phyloP scores from a whole-genome alignment of 2,797 vertebrate genomes.

The Steatocranus sp. region DNA sequence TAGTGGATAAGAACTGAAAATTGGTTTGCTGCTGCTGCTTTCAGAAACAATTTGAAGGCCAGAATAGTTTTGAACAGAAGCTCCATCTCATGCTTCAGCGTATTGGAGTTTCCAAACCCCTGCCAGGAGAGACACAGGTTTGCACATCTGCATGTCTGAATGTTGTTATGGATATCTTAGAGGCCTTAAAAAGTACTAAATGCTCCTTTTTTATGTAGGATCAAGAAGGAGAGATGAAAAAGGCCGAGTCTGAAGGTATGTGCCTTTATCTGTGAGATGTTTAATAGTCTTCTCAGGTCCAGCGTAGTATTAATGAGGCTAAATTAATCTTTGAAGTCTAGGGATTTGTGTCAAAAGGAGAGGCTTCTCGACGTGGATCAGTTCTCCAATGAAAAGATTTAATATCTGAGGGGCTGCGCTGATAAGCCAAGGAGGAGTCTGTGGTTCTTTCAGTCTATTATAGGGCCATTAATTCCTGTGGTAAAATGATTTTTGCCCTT shows the following conservation, averaged over 20 bases:
- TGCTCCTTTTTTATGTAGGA: conserved; percentile 46
- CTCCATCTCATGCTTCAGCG: conserved; percentile 94
- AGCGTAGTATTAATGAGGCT: not conserved
- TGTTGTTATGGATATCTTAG: not conserved
- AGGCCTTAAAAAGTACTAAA: not conserved
- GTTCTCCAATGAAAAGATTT: not conserved
- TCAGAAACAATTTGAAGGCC: conserved; percentile 87
- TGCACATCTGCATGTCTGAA: not conserved
- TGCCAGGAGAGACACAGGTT: conserved; percentile 79
- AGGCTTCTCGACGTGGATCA: not conserved
- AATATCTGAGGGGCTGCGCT: not conserved
- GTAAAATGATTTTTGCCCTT: conserved; percentile 43
- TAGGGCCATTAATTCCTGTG: not conserved
- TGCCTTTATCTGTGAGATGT: conserved; percentile 5
- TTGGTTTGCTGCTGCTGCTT: conserved; percentile 19
- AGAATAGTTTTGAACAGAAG: conserved; percentile 90
- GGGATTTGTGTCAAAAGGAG: conserved; percentile 7
- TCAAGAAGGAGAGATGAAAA: conserved; percentile 75
- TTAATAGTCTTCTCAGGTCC: not conserved
- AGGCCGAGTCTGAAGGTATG: conserved; percentile 75
- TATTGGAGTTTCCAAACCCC: conserved; percentile 88
- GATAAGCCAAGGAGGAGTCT: not conserved
- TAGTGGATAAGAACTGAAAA: not conserved
- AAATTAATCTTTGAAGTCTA: conserved; percentile 4
- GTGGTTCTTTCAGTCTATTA: not conserved